Evolutionary conservation across 2,113 vertebrate species (phyloP).

Genomic region (Bungarus multicinctus): DNA sequence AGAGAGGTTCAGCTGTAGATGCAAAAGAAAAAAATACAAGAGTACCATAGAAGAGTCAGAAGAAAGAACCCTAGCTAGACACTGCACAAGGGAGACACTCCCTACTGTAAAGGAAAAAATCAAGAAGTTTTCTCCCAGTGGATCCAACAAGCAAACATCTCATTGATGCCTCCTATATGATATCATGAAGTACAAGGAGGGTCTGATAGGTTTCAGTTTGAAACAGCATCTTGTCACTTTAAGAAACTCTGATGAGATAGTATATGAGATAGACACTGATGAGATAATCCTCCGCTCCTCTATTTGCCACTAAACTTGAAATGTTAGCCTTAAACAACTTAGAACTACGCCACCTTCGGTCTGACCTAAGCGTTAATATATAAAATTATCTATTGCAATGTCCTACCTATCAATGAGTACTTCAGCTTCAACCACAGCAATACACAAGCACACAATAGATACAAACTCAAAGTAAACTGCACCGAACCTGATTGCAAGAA

Average conservation of each 20-base stretch:
- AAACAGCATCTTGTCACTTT: not conserved
- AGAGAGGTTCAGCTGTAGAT: not conserved
- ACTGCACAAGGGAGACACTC: not conserved
- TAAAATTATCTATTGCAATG: too few species aligned
- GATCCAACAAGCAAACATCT: not conserved
- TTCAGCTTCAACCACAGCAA: too few species aligned
- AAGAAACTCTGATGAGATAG: not conserved
- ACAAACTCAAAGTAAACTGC: too few species aligned
- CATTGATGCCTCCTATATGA: not conserved
- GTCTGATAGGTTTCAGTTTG: not conserved
- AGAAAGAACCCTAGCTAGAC: not conserved
- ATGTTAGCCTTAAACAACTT: too few species aligned
- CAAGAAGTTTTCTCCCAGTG: not conserved
- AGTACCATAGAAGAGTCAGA: not conserved
- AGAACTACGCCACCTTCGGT: too few species aligned
- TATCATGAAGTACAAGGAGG: not conserved
- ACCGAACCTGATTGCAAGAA: too few species aligned
- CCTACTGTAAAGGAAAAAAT: not conserved
- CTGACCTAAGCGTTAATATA: too few species aligned
- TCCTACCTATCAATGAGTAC: too few species aligned
- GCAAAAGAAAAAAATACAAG: not conserved
- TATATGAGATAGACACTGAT: not conserved
- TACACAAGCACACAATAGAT: too few species aligned
- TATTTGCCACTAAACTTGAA: too few species aligned
- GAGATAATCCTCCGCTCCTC: too few species aligned